Evolutionary conservation across 2,888 invertebrate species (phyloP).

Genomic region (Drosophila anomelani): DNA sequence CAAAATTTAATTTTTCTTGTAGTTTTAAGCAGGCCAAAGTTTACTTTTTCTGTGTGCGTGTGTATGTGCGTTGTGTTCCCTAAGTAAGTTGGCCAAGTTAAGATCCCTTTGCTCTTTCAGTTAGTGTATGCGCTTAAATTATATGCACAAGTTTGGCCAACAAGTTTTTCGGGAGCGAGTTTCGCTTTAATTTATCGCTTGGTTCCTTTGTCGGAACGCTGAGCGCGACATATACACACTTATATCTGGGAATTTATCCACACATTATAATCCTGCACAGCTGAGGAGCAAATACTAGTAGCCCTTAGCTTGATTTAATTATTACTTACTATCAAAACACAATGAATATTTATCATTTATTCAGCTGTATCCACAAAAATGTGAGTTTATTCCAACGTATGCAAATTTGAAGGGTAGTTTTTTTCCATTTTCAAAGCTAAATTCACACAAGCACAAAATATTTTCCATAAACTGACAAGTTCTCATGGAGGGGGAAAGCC

Average conservation of each 20-base stretch:
- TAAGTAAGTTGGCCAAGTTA: constrained; percentile 57
- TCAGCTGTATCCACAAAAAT: not conserved
- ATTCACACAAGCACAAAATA: constrained; percentile 7
- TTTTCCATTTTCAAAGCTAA: not conserved
- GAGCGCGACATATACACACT: constrained; percentile 4
- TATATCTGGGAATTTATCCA: constrained; percentile 10
- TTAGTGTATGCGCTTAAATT: constrained; percentile 55
- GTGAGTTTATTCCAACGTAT: not conserved
- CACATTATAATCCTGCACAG: constrained; percentile 3
- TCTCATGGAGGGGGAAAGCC: not conserved
- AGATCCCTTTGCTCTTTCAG: constrained; percentile 19
- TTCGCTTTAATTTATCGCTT: constrained; percentile 58
- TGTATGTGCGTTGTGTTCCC: constrained; percentile 4
- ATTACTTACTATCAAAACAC: not conserved
- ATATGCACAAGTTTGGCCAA: constrained; percentile 61
- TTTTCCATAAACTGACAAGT: constrained; percentile 13
- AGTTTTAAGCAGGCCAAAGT: constrained; percentile 48
- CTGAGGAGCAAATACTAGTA: not conserved
- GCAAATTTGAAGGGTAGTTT: not conserved
- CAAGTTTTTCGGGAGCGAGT: constrained; percentile 46
- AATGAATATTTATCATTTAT: constrained; percentile 9
- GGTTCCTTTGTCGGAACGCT: constrained; percentile 30
- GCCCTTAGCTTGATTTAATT: not conserved
- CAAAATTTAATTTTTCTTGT: constrained; percentile 40
- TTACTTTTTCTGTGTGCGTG: constrained; percentile 22